These are phyloP conservation scores for Austrolebias charrua DNA, from an alignment of 2,797 vertebrate species.

Conservation along the genomic window DNA sequence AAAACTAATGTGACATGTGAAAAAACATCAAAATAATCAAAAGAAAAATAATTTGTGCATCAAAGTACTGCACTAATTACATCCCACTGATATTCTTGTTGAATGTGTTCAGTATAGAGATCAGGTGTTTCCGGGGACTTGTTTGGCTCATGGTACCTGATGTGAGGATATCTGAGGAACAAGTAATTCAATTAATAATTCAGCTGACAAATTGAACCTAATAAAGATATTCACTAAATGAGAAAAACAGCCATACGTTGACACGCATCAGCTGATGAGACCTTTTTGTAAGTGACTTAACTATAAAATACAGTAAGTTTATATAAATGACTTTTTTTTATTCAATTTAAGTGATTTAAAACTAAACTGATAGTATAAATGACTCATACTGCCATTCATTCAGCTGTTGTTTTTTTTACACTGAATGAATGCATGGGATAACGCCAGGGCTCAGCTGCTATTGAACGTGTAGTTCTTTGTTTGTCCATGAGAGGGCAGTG, in stretches of 20 bases:
- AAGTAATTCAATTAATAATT: slow-evolving; percentile 15
- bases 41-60: slow-evolving; percentile 19
- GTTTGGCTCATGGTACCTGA: slow-evolving; percentile 16
- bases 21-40: slow-evolving; percentile 14
- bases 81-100: slow-evolving; percentile 14
- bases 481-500: slow-evolving; percentile 59
- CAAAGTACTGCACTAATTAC: slow-evolving; percentile 12
- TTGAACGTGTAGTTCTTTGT: slow-evolving; percentile 6
- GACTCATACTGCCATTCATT: background rate
- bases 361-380: background rate
- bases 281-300: too few relatives aligned
- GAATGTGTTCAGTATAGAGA: slow-evolving; percentile 16
- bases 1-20: slow-evolving; percentile 28
- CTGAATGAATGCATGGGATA: background rate
- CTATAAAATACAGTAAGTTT: too few relatives aligned
- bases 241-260: background rate
- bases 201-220: background rate
- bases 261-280: background rate
- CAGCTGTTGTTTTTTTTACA: background rate
- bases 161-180: slow-evolving; percentile 28
- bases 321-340: background rate
- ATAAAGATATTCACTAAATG: background rate
- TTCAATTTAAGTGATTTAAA: background rate
- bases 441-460: slow-evolving; percentile 26
- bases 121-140: slow-evolving; percentile 3